These are phyloP conservation scores for Tragelaphus scriptus DNA, from an alignment of 2,113 vertebrate species.

Conservation along the genomic window DNA sequence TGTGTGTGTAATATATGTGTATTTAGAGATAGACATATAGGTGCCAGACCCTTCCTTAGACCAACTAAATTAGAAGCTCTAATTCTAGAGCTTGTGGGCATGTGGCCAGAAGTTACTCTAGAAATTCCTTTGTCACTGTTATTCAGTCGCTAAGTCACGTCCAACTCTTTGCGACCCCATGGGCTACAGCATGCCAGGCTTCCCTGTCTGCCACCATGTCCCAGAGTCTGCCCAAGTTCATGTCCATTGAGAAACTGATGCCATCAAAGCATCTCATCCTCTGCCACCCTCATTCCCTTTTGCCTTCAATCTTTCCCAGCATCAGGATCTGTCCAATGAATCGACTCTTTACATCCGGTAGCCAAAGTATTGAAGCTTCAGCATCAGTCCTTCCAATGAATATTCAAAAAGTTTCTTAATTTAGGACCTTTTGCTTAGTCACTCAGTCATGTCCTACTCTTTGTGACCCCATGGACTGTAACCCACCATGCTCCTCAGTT, in stretches of 20 bases:
- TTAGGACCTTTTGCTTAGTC: not conserved
- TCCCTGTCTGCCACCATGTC: not conserved
- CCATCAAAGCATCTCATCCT: not conserved
- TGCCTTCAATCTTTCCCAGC: not conserved
- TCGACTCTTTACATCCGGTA: not conserved
- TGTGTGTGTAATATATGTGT: not conserved
- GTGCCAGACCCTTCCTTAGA: not conserved
- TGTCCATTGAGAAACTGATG: not conserved
- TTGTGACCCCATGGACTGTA: not conserved
- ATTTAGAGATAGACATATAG: not conserved
- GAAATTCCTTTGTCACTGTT: not conserved
- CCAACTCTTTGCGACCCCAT: not conserved
- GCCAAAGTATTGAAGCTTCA: not conserved
- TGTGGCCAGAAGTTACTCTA: not conserved
- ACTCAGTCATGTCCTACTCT: not conserved
- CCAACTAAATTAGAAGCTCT: not conserved
- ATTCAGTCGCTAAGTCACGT: not conserved
- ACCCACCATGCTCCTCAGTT: not conserved
- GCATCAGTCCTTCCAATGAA: not conserved
- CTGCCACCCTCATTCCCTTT: not conserved
- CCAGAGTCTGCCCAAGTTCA: not conserved
- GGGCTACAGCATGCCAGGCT: not conserved
- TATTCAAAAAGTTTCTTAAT: not conserved
- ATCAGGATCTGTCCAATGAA: not conserved
- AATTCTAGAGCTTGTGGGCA: no score